Conservation (phyloP, 2,888 invertebrate genomes). For the Drosophila falleni region DNA sequence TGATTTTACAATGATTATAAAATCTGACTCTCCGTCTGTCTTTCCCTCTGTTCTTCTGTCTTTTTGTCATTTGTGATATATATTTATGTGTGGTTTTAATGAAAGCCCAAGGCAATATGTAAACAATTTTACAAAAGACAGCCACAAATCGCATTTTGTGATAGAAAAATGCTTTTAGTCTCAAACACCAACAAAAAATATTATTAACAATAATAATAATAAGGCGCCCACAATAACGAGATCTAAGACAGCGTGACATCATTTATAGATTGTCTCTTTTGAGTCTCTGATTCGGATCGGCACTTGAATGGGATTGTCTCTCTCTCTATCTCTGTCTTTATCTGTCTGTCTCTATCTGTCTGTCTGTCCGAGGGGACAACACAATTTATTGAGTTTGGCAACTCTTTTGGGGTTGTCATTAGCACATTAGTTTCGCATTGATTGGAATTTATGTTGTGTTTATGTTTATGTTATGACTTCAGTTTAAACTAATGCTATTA, state of each 20-base stretch:
- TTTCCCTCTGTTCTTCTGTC: constrained; percentile 12
- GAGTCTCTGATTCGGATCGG: constrained; percentile 14
- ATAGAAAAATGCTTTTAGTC: constrained; percentile 72
- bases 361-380: constrained; percentile 12
- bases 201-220: constrained; percentile 34
- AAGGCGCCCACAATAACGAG: constrained; percentile 70
- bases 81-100: constrained; percentile 58
- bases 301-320: constrained; percentile 15
- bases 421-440: constrained; percentile 71
- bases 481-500: constrained; percentile 68
- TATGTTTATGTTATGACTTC: constrained; percentile 65
- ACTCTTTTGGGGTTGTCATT: constrained; percentile 62
- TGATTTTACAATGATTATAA: constrained; percentile 79
- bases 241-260: constrained; percentile 68
- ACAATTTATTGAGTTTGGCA: constrained; percentile 61
- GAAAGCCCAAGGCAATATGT: constrained; percentile 76
- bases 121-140: constrained; percentile 65
- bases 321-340: neutral
- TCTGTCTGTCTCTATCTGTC: constrained; percentile 5
- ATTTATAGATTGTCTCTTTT: constrained; percentile 49
- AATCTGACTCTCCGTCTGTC: constrained; percentile 6
- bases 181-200: constrained; percentile 10
- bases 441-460: constrained; percentile 79
- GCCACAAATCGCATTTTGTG: constrained; percentile 44
- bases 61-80: constrained; percentile 71